Conservation (phyloP, 2,888 invertebrate species). For the Drosophila anomalata region DNA sequence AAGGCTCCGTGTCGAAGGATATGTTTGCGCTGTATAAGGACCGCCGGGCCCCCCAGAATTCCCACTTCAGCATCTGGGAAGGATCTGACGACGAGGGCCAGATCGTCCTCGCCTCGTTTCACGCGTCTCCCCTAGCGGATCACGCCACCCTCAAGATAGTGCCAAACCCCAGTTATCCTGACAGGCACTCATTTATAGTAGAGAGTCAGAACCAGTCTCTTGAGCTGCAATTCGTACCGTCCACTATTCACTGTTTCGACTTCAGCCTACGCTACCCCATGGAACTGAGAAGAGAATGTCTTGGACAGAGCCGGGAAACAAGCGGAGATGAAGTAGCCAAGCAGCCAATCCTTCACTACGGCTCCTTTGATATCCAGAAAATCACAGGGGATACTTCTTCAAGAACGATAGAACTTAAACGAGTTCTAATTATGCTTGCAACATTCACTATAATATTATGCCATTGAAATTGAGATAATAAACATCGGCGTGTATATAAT, state of each 20-base stretch:
- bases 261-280: constrained; percentile 10
- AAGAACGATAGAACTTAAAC: not conserved
- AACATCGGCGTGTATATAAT: not conserved
- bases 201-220: not conserved
- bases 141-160: not conserved
- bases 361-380: not conserved
- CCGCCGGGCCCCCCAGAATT: not conserved
- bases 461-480: not conserved
- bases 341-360: constrained; percentile 21
- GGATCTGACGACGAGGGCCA: not conserved
- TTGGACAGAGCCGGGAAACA: not conserved
- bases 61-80: constrained; percentile 15
- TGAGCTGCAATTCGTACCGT: not conserved
- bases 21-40: not conserved
- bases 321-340: not conserved
- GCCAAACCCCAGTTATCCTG: not conserved
- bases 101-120: constrained; percentile 9
- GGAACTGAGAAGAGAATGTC: constrained; percentile 5
- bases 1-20: not conserved
- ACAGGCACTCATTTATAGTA: not conserved
- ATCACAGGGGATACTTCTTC: not conserved
- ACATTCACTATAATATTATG: not conserved
- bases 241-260: not conserved
- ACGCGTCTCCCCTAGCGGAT: not conserved
- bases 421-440: not conserved